Percentiles rank a stretch among this genome's conserved stretches.
phyloP scores from a whole-genome alignment of 2,888 invertebrate species.

The Sycophila texana region DNA sequence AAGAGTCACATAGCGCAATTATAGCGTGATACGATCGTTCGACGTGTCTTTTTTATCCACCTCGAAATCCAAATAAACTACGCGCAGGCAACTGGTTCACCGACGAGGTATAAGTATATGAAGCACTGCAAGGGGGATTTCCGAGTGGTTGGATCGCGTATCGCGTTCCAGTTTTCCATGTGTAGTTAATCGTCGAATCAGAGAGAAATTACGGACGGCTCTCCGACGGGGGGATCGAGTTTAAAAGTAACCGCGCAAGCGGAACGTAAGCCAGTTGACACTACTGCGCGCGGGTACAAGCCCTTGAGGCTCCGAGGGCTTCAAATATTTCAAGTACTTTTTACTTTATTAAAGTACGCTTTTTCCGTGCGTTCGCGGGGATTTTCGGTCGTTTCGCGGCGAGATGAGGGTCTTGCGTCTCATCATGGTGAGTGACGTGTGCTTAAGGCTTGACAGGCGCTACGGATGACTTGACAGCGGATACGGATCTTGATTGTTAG shows the following conservation, averaged over 20 bases:
- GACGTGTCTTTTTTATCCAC: no score
- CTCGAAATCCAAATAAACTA: no score
- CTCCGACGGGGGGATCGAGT: conserved; percentile 44
- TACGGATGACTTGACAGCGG: not conserved
- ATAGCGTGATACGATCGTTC: no score
- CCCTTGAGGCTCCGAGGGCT: not conserved
- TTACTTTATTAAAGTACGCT: no score
- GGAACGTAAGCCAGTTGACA: conserved; percentile 62
- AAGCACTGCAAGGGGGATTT: not conserved
- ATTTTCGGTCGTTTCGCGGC: conserved; percentile 51
- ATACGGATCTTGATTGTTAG: not conserved
- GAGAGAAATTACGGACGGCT: conserved; percentile 16
- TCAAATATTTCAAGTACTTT: not conserved
- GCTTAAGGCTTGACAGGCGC: not conserved
- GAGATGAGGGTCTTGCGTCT: conserved; percentile 68
- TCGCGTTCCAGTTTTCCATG: conserved; percentile 45
- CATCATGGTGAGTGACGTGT: conserved; percentile 66
- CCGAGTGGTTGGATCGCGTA: conserved; percentile 32
- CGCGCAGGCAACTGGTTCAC: no score
- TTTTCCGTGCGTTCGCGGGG: conserved; percentile 27
- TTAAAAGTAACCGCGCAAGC: conserved; percentile 66
- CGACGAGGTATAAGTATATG: no score
- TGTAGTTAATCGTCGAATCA: conserved; percentile 28
- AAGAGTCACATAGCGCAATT: no score
- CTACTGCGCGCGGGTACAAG: conserved; percentile 22